A percentile compares a stretch with the other conserved stretches of the same genome.
These are phyloP conservation scores for Pseudococcus longispinus DNA, from an alignment of 2,888 invertebrate genomes.

Conservation along the genomic window DNA sequence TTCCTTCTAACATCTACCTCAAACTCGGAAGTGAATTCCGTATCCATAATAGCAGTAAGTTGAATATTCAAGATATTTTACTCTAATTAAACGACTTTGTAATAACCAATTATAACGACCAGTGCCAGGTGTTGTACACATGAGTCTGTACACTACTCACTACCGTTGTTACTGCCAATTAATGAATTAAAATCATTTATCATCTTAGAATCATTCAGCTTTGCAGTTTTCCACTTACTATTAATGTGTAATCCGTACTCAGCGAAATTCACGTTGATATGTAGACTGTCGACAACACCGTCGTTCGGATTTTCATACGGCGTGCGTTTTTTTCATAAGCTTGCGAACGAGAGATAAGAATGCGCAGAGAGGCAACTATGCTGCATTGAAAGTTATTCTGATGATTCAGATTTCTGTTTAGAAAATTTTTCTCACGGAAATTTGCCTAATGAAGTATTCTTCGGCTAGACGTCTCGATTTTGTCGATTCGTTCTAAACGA, in stretches of 20 bases:
- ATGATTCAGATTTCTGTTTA: neutral
- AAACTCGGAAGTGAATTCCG: conserved; percentile 42
- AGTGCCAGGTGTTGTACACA: conserved; percentile 11
- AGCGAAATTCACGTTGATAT: neutral
- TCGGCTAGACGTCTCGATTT: neutral
- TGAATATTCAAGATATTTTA: neutral
- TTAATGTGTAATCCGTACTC: neutral
- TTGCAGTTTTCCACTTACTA: neutral
- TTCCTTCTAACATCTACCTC: conserved; percentile 11
- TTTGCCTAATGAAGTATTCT: neutral
- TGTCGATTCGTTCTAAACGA: neutral
- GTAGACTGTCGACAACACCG: neutral
- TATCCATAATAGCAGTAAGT: conserved; percentile 49
- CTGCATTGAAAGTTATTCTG: neutral
- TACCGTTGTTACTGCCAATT: neutral
- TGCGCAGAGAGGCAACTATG: neutral
- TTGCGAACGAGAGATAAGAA: neutral
- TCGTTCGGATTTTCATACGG: neutral
- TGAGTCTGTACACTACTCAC: neutral
- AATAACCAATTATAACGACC: neutral
- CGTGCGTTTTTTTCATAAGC: neutral
- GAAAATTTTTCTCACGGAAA: conserved; percentile 2
- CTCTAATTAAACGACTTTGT: conserved; percentile 4
- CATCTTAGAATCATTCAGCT: neutral
- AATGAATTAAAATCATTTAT: neutral